Percentiles rank a stretch among this genome's conserved stretches.
Evolutionary conservation across 2,113 vertebrate species (phyloP).

Genomic region (Otocyon megalotis): DNA sequence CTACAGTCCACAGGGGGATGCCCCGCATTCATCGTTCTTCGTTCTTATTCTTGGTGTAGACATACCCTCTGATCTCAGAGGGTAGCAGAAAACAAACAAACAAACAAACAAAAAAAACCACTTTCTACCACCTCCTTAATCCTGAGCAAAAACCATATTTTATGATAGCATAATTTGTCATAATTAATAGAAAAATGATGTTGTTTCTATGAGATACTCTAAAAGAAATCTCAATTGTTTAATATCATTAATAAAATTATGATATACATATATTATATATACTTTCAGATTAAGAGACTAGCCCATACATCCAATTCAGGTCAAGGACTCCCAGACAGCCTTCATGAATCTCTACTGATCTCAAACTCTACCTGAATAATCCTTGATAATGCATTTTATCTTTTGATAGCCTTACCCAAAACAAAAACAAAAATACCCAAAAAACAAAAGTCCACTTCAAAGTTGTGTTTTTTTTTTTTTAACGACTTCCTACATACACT

Average conservation of each 20-base stretch:
- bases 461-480: not conserved
- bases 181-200: not conserved
- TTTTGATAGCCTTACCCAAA: not conserved
- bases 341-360: not conserved
- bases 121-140: not conserved
- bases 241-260: constrained; percentile 1
- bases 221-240: not conserved
- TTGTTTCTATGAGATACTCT: not conserved
- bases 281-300: not conserved
- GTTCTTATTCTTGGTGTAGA: not conserved
- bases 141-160: not conserved
- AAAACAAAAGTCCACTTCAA: not conserved
- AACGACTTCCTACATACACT: not conserved
- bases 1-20: not conserved
- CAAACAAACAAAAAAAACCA: too few relatives aligned
- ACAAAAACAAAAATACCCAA: too few relatives aligned
- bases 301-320: not conserved
- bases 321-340: not conserved
- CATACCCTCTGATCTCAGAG: not conserved
- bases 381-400: not conserved
- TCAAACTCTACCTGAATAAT: not conserved
- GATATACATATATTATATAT: not conserved
- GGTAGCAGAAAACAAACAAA: not conserved
- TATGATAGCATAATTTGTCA: not conserved
- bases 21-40: not conserved